Conservation (phyloP, 1,140 invertebrate species). For the Bombus balteatus region DNA sequence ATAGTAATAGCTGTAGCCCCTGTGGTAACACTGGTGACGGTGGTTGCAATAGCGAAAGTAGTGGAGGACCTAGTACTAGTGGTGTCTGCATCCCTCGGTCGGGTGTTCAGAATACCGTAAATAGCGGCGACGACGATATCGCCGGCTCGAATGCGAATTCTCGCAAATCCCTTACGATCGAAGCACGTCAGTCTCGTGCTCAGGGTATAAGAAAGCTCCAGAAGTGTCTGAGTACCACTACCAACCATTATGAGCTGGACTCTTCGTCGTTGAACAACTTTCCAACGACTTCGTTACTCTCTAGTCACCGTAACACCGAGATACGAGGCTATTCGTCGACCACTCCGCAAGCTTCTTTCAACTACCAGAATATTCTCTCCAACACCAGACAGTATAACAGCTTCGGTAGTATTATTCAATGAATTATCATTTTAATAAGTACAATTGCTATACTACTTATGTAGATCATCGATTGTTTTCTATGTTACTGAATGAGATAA, state of each 20-base stretch:
- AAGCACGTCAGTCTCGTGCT: conserved; percentile 87
- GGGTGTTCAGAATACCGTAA: conserved; percentile 56
- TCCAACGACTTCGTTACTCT: conserved; percentile 81
- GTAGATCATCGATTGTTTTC: conserved; percentile 58
- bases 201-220: conserved; percentile 95
- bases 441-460: conserved; percentile 42
- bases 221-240: conserved; percentile 91
- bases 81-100: conserved; percentile 63
- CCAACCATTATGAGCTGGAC: conserved; percentile 88
- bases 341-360: conserved; percentile 78
- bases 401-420: conserved; percentile 91
- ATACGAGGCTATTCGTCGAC: conserved; percentile 78
- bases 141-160: conserved; percentile 61
- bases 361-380: conserved; percentile 81
- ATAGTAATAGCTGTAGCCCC: conserved; percentile 72
- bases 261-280: conserved; percentile 73
- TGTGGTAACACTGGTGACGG: conserved; percentile 75
- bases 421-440: conserved; percentile 46
- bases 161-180: conserved; percentile 67
- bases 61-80: conserved; percentile 60
- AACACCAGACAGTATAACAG: conserved; percentile 94
- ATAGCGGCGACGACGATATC: conserved; percentile 66
- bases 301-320: conserved; percentile 84
- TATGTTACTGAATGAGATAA: conserved; percentile 61
- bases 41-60: conserved; percentile 65